Conservation (phyloP, 2,797 vertebrate species). For the Typhlichthys subterraneus region DNA sequence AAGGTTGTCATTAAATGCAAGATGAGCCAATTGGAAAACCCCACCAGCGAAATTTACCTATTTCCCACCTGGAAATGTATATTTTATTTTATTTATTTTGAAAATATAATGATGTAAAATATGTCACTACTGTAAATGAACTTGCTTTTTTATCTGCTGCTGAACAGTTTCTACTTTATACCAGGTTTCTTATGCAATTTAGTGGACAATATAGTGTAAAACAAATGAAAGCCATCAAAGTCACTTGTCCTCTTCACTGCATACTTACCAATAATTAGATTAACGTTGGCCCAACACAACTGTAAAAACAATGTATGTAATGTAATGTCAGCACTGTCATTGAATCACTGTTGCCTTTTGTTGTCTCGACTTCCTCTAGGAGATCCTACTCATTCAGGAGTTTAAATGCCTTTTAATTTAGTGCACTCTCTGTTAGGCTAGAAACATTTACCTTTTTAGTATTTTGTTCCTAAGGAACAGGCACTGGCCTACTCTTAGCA, state of each 20-base stretch:
- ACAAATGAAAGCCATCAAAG: slow-evolving; percentile 64
- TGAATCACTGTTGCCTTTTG: slow-evolving; percentile 71
- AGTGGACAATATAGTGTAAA: slow-evolving; percentile 75
- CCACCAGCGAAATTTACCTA: slow-evolving; percentile 74
- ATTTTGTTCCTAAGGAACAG: slow-evolving; percentile 32
- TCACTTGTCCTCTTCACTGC: slow-evolving; percentile 51
- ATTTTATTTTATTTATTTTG: slow-evolving; percentile 85
- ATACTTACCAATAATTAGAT: slow-evolving; percentile 34
- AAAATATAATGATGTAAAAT: slow-evolving; percentile 80
- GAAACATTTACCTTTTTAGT: slow-evolving; percentile 13
- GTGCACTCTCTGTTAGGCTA: too few species aligned
- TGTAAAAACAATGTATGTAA: slow-evolving; percentile 39
- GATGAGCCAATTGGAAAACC: slow-evolving; percentile 75
- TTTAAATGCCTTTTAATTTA: slow-evolving; percentile 20
- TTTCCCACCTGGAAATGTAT: slow-evolving; percentile 81
- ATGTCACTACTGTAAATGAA: slow-evolving; percentile 85
- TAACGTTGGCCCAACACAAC: slow-evolving; percentile 41
- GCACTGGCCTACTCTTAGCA: slow-evolving; percentile 34
- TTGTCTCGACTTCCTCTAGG: slow-evolving; percentile 51
- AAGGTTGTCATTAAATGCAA: slow-evolving; percentile 63
- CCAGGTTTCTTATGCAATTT: slow-evolving; percentile 85
- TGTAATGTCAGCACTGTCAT: slow-evolving; percentile 51
- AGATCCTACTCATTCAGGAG: slow-evolving; percentile 9
- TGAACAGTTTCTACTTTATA: slow-evolving; percentile 84
- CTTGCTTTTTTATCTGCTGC: slow-evolving; percentile 84